phyloP scores from a whole-genome alignment of 2,888 invertebrate genomes.

The Drosophila infuscata region DNA sequence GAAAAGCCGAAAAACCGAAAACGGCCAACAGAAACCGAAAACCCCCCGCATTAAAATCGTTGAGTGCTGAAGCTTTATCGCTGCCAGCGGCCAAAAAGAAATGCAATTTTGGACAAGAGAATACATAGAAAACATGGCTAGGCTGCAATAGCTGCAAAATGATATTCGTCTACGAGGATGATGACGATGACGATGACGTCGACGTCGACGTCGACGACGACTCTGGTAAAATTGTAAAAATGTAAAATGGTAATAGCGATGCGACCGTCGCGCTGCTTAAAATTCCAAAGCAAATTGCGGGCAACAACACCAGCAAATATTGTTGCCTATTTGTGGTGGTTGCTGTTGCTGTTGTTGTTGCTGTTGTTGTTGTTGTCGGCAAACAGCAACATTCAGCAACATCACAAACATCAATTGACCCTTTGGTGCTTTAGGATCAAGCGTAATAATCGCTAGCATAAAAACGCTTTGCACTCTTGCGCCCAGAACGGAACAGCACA shows the following conservation, averaged over 20 bases:
- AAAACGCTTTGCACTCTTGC: constrained; percentile 81
- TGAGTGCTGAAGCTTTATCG: constrained; percentile 66
- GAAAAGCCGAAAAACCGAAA: constrained; percentile 9
- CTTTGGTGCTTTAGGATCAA: constrained; percentile 82
- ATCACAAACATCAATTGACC: constrained; percentile 84
- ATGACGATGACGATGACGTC: constrained; percentile 16
- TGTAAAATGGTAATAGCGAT: constrained; percentile 60
- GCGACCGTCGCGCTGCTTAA: constrained; percentile 76
- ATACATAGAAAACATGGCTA: constrained; percentile 41
- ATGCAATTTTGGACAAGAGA: constrained; percentile 68
- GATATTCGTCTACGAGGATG: constrained; percentile 66
- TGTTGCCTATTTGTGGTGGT: constrained; percentile 55
- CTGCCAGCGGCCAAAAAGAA: constrained; percentile 63
- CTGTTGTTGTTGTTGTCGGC: constrained; percentile 45
- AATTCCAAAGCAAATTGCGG: constrained; percentile 82
- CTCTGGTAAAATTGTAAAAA: constrained; percentile 44
- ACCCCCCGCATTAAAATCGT: constrained; percentile 33
- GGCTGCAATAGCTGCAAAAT: constrained; percentile 30
- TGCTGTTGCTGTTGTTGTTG: constrained; percentile 43
- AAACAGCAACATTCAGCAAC: constrained; percentile 72
- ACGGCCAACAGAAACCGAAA: constrained; percentile 6
- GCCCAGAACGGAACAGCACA: constrained; percentile 46
- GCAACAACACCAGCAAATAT: constrained; percentile 59
- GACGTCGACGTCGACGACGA: constrained; percentile 21
- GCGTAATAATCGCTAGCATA: constrained; percentile 83